Evolutionary conservation across 2,113 vertebrate species (phyloP).

Genomic region (Verasper variegatus): DNA sequence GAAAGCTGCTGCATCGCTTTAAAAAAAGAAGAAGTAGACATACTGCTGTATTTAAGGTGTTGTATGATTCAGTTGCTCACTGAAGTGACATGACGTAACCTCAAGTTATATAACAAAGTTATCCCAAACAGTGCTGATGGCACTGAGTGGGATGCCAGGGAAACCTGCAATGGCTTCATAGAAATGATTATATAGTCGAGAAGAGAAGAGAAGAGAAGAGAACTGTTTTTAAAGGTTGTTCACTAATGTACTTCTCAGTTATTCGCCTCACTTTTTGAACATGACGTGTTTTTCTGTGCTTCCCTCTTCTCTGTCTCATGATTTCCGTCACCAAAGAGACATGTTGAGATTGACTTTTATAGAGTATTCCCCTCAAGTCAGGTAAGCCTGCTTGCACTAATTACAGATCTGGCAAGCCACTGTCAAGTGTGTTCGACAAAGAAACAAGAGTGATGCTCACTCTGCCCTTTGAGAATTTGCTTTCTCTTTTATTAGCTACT

Average conservation of each 20-base stretch:
- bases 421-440: conserved; percentile 5
- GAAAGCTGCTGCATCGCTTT: neutral
- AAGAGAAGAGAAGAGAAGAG: neutral
- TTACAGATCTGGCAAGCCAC: conserved; percentile 21
- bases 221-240: too few relatives aligned
- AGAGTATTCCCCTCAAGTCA: neutral
- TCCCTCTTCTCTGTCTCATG: too few relatives aligned
- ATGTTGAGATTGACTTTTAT: too few relatives aligned
- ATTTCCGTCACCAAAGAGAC: too few relatives aligned
- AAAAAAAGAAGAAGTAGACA: neutral
- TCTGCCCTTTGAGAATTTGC: neutral
- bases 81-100: conserved; percentile 59
- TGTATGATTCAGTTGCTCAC: conserved; percentile 39
- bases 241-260: neutral
- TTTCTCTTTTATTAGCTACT: neutral
- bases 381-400: conserved; percentile 26
- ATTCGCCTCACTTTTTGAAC: neutral
- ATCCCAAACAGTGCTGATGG: conserved; percentile 37
- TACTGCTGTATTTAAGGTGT: conserved; percentile 18
- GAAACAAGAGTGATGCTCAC: neutral
- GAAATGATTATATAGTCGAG: neutral
- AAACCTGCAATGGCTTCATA: conserved; percentile 9
- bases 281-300: too few relatives aligned
- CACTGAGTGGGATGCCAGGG: conserved; percentile 43
- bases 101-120: conserved; percentile 43